Conservation (phyloP, 2,888 invertebrate genomes). For the Carpatolechia fugitivella region DNA sequence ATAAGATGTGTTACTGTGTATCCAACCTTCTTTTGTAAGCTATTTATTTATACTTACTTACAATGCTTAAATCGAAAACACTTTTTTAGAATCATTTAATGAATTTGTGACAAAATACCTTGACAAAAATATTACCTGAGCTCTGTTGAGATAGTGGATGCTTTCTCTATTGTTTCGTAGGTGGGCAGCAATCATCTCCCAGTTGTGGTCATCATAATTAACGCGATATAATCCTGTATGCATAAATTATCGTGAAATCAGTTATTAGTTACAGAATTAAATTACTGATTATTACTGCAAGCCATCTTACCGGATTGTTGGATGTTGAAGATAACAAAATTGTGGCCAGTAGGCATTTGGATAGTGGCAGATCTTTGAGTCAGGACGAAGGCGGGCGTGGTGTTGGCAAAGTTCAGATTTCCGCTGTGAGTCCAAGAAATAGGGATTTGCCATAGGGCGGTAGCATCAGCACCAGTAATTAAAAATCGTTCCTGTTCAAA, state of each 20-base stretch:
- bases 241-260: too few relatives aligned
- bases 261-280: too few relatives aligned
- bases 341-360: conserved; percentile 41
- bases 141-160: conserved; percentile 85
- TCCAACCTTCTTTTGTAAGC: too few relatives aligned
- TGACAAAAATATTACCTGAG: conserved; percentile 78
- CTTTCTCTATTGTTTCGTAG: conserved; percentile 54
- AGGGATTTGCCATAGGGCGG: conserved; percentile 61
- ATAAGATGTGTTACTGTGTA: too few relatives aligned
- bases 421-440: conserved; percentile 62
- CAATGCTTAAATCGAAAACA: too few relatives aligned
- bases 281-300: background rate
- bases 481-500: conserved; percentile 53
- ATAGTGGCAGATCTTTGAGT: conserved; percentile 31
- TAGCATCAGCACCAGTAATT: conserved; percentile 36
- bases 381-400: conserved; percentile 53
- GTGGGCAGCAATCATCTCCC: conserved; percentile 72
- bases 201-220: conserved; percentile 81
- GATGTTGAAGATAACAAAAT: conserved; percentile 80
- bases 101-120: too few relatives aligned
- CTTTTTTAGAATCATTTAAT: too few relatives aligned
- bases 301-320: conserved; percentile 55
- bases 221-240: conserved; percentile 82
- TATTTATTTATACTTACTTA: background rate
- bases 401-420: conserved; percentile 53